Base-by-base conservation (phyloP, 2,113 vertebrate genomes). In the Edolisoma coerulescens region DNA sequence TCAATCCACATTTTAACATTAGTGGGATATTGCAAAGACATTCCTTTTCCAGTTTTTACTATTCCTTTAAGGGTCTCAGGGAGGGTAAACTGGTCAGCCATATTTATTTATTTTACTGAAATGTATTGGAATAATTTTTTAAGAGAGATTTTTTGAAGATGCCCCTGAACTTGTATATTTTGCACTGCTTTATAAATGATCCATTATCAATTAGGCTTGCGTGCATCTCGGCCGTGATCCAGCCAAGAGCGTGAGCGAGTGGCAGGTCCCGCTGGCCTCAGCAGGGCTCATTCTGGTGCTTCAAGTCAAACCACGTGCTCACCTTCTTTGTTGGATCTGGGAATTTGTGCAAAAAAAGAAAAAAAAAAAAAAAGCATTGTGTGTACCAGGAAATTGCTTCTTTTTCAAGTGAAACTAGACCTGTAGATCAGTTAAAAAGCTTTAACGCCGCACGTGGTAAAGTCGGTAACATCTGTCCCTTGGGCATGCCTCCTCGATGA, bases 71-170 rank as follows among this genome's bases (percentile, higher is more conserved):
- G 98, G 98, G 98, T 98, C 98, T 98, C 98, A 98, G 98, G 98
- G 98, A 98, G 98, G 98, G 98, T 98, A 98, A 98, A 98, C 98
- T 98, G 98, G 98, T 98, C 98, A 98, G 98, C 98, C 98, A 98
- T 98, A 98, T 98, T 98, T 98, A 98, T 98, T 97, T 97, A 97
- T 97, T 98, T 98, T 98, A 96, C 97, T 97, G 97, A 98, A 90
- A 92, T 98, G 82, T 97, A 97, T 98, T 97, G 92, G 96, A 97
- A 97, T 98, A 97, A 97, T 97, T 98, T 98, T 98, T 98, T 97
- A 96, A 94, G 97, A 97, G 97, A 98, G 97, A 97, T 93, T 91
- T 98, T 97, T 97, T 97, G 96, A 98, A 97, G 97, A 98, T 97
- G 96, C 96, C 97, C 98, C 98, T 89, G 93, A 98, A 98, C 96